Evolutionary conservation across 1,140 invertebrate species (phyloP).

Genomic region (Leptopilina clavipes): DNA sequence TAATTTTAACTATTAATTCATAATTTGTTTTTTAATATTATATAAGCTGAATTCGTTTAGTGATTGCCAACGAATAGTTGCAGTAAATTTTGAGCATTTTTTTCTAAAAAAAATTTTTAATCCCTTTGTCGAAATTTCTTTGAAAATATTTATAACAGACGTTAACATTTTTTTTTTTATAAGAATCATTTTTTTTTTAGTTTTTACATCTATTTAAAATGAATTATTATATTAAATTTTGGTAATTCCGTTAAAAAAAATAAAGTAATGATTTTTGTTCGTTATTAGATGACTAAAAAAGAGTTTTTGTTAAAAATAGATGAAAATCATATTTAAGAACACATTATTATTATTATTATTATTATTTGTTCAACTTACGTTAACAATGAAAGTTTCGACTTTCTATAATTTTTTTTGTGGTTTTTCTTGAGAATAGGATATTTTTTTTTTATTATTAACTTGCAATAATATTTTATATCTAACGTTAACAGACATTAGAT

Average conservation of each 20-base stretch:
- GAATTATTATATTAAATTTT: background rate
- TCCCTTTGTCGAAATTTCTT: slow-evolving; percentile 18
- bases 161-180: background rate
- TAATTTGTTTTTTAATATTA: too few species aligned
- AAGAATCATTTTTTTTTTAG: background rate
- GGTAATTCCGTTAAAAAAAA: slow-evolving; percentile 9
- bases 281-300: background rate
- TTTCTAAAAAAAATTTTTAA: background rate
- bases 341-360: too few species aligned
- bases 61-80: slow-evolving; percentile 1
- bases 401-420: background rate
- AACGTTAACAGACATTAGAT: slow-evolving; percentile 19
- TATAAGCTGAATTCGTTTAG: slow-evolving; percentile 3
- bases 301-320: background rate
- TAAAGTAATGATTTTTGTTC: background rate
- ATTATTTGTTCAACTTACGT: background rate
- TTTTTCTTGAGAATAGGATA: background rate
- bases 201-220: background rate
- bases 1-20: too few species aligned
- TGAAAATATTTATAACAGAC: background rate
- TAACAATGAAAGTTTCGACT: background rate
- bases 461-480: slow-evolving; percentile 18
- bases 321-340: slow-evolving; percentile 10
- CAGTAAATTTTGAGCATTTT: slow-evolving; percentile 14
- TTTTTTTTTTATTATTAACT: background rate